Evolutionary conservation across 2,113 vertebrate genomes (phyloP), one percentile per base, ranked within the genome.

Genomic region (Oncorhynchus kisutch): DNA sequence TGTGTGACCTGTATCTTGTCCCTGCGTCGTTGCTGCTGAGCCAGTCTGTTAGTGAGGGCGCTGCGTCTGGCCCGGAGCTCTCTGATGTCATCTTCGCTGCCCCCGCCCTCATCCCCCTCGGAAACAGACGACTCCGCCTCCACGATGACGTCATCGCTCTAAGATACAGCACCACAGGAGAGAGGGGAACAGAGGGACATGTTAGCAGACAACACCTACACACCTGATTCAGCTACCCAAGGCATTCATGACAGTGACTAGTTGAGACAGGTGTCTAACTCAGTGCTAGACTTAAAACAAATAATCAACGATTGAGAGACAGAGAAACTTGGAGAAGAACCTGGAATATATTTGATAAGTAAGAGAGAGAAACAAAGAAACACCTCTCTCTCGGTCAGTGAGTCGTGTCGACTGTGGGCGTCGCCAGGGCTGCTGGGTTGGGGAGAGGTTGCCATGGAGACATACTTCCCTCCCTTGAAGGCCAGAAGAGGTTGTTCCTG

Each of bases 381-480:
- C 69, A 91, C 88, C 89, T 90, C 88, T 81, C 87, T 90, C 57
- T 88, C 88, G 12, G 85, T 96, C 87, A 91, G 92, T 92, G 94
- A 94, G 89, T 94, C 94, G 93, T 92, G 92, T 88, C 93, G 95
- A 92, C 89, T 95, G 91, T 92, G 93, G 93, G 91, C 90, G 39
- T 45, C 39, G 9, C 39, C 39, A 84, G 93, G 94, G 91, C 93
- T 92, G 93, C 93, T 93, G 92, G 93, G 88, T 88, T 94, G 92
- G 91, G 94, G 92, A 91, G 93, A 92, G 82, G 92, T 91, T 92
- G 96, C 96, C 93, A 98, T 95, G 92, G 97, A 99, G 90, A 99
- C 89, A 92, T 99, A 99, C 94, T 98, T 97, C 90, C 97, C 97
- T 92, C 96, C 97, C 92, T 99, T 99, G 94, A 99, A 99, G 88